Evolutionary conservation across 1,140 invertebrate species (phyloP).

Genomic region (Microvelia longipes): DNA sequence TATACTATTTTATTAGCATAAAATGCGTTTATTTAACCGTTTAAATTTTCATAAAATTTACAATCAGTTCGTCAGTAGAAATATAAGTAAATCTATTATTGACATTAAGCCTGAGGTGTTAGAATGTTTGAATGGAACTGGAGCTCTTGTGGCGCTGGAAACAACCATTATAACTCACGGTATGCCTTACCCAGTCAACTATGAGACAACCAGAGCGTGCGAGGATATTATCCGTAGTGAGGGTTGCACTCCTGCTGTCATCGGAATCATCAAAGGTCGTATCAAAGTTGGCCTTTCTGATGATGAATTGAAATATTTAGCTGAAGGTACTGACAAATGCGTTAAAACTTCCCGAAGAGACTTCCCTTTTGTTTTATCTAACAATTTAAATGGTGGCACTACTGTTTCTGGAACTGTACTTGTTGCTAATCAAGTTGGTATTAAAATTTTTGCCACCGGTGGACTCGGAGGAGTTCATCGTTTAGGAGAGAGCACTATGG

Average conservation of each 20-base stretch:
- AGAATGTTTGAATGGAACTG: constrained; percentile 36
- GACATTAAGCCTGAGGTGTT: constrained; percentile 39
- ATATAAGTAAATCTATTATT: constrained; percentile 7
- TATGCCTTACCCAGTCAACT: constrained; percentile 87
- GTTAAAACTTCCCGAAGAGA: constrained; percentile 77
- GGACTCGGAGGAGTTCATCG: constrained; percentile 89
- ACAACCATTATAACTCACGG: constrained; percentile 97
- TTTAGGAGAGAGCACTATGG: constrained; percentile 63
- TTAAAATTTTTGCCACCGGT: constrained; percentile 87
- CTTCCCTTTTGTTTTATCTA: constrained; percentile 46
- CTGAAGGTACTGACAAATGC: constrained; percentile 31
- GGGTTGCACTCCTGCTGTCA: constrained; percentile 85
- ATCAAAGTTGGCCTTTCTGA: constrained; percentile 61
- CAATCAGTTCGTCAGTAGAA: neutral
- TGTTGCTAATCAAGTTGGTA: constrained; percentile 58
- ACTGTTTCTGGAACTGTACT: constrained; percentile 91
- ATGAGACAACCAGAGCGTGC: constrained; percentile 66
- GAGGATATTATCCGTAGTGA: constrained; percentile 57
- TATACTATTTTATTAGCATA: no score
- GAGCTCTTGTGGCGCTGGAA: constrained; percentile 83
- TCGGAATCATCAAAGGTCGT: constrained; percentile 72
- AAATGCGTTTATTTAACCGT: neutral
- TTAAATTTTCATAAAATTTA: neutral
- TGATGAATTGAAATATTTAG: constrained; percentile 46
- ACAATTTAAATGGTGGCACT: constrained; percentile 71